Percentiles rank a stretch among this genome's conserved stretches.
Evolutionary conservation across 1,140 invertebrate species (phyloP).

Genomic region (Elymnias hypermnestra): DNA sequence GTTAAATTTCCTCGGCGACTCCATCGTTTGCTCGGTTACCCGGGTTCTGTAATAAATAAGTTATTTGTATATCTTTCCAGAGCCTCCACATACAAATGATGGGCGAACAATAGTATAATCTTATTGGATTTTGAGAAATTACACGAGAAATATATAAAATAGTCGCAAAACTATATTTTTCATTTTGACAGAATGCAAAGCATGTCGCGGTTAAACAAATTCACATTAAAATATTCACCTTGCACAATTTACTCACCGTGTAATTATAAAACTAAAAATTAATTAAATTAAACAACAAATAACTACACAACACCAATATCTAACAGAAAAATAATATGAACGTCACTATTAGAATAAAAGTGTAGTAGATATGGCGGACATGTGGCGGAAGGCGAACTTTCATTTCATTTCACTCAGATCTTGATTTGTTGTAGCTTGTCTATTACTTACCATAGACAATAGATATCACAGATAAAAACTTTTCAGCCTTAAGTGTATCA

Average conservation of each 20-base stretch:
- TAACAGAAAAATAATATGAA: constrained; percentile 64
- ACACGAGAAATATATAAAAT: no score
- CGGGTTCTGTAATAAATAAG: constrained; percentile 38
- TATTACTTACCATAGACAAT: not conserved
- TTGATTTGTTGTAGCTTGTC: constrained; percentile 7
- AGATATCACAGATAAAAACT: not conserved
- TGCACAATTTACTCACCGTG: constrained; percentile 50
- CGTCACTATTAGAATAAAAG: constrained; percentile 66
- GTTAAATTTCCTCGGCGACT: constrained; percentile 81
- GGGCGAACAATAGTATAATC: constrained; percentile 1
- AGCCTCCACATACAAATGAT: no score
- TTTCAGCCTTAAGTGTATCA: no score
- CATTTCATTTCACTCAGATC: constrained; percentile 53
- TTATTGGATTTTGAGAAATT: no score
- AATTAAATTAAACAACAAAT: constrained; percentile 67
- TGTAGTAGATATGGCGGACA: constrained; percentile 72
- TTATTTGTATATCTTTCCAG: no score
- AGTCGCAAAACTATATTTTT: constrained; percentile 38
- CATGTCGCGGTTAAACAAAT: constrained; percentile 51
- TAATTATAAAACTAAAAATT: constrained; percentile 55
- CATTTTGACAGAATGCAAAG: constrained; percentile 57
- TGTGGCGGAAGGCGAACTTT: constrained; percentile 62
- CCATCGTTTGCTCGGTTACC: constrained; percentile 64
- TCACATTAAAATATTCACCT: constrained; percentile 29
- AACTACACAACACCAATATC: constrained; percentile 57